phyloP scores from a whole-genome alignment of 2,113 vertebrate species.

The Synodontis membranacea region DNA sequence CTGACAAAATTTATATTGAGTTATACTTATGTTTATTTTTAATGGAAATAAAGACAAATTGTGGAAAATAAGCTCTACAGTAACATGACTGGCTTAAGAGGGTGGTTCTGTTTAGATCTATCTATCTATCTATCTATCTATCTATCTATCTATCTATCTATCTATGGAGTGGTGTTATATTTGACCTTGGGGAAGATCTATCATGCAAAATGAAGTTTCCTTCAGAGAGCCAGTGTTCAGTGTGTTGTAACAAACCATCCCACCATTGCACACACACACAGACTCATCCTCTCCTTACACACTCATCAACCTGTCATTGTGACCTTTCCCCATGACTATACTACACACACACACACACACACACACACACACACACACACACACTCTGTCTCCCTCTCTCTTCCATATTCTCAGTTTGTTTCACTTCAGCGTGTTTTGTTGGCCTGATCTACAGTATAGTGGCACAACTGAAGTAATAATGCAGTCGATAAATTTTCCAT shows the following conservation, averaged over 20 bases:
- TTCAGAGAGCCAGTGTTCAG: conserved; percentile 1
- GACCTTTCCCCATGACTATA: conserved; percentile 9
- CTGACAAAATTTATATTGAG: neutral
- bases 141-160: neutral
- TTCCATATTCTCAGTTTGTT: neutral
- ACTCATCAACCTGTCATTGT: conserved; percentile 18
- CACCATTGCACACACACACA: conserved; percentile 1
- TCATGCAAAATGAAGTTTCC: conserved; percentile 11
- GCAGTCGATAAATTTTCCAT: neutral
- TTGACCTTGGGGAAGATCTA: conserved; percentile 16
- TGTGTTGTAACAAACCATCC: conserved; percentile 9
- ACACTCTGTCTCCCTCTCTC: neutral
- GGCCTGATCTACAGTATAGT: neutral
- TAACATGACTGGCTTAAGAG: neutral
- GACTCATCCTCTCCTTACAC: neutral
- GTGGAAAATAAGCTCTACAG: neutral
- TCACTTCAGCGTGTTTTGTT: neutral
- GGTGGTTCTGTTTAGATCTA: neutral
- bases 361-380: neutral
- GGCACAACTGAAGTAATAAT: neutral
- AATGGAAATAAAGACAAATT: neutral
- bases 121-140: neutral
- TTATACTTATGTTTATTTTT: neutral
- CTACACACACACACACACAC: neutral
- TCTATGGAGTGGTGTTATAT: conserved; percentile 1